phyloP scores from a whole-genome alignment of 2,888 invertebrate genomes.

The Hedya salicella region DNA sequence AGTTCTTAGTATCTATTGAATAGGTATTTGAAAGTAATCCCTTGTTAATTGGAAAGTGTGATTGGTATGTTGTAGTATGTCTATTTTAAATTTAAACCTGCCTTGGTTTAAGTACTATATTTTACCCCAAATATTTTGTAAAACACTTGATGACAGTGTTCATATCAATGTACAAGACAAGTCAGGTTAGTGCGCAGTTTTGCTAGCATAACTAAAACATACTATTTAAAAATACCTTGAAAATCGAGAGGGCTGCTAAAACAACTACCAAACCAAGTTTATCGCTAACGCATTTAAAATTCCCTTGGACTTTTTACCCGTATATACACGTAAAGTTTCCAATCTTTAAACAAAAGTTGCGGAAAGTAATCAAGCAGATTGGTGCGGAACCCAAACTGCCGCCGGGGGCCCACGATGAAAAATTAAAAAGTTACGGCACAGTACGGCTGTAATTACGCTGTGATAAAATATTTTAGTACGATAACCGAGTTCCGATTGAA shows the following conservation, averaged over 20 bases:
- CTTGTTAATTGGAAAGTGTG: too few species aligned
- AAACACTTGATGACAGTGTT: too few species aligned
- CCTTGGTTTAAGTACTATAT: too few species aligned
- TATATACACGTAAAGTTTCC: constrained; percentile 34
- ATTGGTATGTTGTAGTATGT: background rate
- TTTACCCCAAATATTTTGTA: too few species aligned
- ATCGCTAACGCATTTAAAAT: constrained; percentile 3
- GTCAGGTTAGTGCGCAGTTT: too few species aligned
- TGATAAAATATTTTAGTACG: constrained; percentile 32
- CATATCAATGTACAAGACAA: too few species aligned
- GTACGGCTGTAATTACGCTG: constrained; percentile 35
- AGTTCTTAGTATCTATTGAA: too few species aligned
- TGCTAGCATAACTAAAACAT: background rate
- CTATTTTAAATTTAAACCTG: too few species aligned
- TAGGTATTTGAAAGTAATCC: too few species aligned
- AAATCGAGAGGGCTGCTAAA: background rate
- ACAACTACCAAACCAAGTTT: constrained; percentile 8
- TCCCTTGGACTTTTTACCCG: constrained; percentile 1
- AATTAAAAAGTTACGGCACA: constrained; percentile 42
- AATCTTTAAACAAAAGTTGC: constrained; percentile 42
- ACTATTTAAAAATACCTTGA: background rate
- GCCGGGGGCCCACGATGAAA: constrained; percentile 34
- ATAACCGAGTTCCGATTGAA: constrained; percentile 34
- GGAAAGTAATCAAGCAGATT: constrained; percentile 43
- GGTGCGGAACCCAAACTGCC: constrained; percentile 35